Conservation (phyloP, 2,888 invertebrate species). For the Nomada fabriciana region DNA sequence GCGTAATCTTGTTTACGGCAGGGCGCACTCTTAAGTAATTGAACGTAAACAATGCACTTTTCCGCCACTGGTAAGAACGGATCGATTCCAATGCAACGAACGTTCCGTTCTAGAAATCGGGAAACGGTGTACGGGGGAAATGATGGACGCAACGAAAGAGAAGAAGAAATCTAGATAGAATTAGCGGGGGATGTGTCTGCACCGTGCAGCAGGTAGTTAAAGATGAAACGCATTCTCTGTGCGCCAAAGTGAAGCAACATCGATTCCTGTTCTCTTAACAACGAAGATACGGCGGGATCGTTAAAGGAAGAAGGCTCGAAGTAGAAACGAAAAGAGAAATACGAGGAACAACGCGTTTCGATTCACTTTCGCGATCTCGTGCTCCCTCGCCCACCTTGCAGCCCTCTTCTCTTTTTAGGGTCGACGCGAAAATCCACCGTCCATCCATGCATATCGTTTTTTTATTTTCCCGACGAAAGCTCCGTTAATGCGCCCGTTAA, state of each 20-base stretch:
- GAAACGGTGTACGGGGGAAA: not conserved
- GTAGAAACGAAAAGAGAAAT: not conserved
- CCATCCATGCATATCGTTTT: slow-evolving; percentile 60
- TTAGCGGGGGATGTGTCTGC: too few species aligned
- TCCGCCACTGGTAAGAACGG: too few species aligned
- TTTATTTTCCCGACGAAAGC: slow-evolving; percentile 55
- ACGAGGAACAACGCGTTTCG: slow-evolving; percentile 40
- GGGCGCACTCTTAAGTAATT: slow-evolving; percentile 43
- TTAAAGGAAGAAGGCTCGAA: not conserved
- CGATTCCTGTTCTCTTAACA: too few species aligned
- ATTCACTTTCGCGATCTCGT: slow-evolving; percentile 52
- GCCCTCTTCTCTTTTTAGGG: slow-evolving; percentile 5
- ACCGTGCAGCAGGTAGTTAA: too few species aligned
- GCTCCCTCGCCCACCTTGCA: slow-evolving; percentile 37
- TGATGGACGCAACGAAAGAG: too few species aligned
- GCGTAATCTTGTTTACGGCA: slow-evolving; percentile 49
- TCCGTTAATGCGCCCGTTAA: slow-evolving; percentile 66
- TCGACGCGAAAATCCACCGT: slow-evolving; percentile 48
- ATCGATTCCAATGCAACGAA: not conserved
- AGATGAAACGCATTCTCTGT: too few species aligned
- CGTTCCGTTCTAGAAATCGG: slow-evolving; percentile 4
- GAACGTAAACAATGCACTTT: slow-evolving; percentile 51
- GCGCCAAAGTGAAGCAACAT: too few species aligned
- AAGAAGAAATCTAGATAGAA: not conserved
- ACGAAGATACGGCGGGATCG: too few species aligned